phyloP scores from a whole-genome alignment of 2,113 vertebrate genomes.

The Aptenodytes forsteri region DNA sequence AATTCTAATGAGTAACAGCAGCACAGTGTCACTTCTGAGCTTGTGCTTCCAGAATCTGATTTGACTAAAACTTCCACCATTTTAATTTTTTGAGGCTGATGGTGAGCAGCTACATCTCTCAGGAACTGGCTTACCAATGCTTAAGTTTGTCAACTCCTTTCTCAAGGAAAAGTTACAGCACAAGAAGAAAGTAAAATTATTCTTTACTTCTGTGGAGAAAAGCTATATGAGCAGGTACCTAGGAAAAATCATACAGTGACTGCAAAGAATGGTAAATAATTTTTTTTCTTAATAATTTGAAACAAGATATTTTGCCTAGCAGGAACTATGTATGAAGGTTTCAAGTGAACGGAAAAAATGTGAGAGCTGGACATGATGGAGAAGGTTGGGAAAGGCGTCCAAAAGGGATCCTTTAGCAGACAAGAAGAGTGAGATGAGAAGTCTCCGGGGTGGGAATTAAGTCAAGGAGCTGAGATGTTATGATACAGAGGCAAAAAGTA shows the following conservation, averaged over 20 bases:
- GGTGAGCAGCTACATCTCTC: neutral
- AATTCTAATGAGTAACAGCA: neutral
- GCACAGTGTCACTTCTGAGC: neutral
- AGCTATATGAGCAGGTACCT: neutral
- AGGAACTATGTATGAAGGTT: neutral
- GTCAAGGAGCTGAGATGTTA: neutral
- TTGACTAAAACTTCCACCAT: neutral
- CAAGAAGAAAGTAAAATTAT: neutral
- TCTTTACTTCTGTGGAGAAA: neutral
- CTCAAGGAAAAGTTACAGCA: neutral
- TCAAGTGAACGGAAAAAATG: neutral
- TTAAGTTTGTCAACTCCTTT: neutral
- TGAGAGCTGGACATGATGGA: neutral
- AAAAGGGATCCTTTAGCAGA: neutral
- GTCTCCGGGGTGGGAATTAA: neutral
- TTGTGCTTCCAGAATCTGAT: neutral
- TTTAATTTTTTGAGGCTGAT: neutral
- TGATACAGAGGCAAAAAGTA: neutral
- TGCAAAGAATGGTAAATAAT: neutral
- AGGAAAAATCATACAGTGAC: neutral
- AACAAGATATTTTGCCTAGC: neutral
- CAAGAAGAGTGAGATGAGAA: neutral
- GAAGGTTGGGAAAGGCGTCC: neutral
- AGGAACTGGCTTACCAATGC: neutral
- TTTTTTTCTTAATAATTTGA: neutral